Percentiles rank a stretch among this genome's conserved stretches.
These are phyloP conservation scores for Gambusia yucatana DNA, from an alignment of 2,797 vertebrate species.

Conservation along the genomic window DNA sequence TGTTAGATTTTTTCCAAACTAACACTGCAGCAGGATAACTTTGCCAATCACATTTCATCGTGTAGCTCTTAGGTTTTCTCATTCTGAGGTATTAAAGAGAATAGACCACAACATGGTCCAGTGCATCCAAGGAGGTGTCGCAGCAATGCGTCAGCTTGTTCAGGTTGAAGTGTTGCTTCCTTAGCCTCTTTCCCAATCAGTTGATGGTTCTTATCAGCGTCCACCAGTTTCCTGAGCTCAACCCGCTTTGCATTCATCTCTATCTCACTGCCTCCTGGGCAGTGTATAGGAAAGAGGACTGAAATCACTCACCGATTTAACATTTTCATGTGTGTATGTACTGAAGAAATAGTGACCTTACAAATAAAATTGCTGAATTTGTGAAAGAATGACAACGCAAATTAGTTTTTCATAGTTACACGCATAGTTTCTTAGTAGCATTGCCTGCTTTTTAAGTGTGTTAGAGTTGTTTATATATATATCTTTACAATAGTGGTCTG, in stretches of 20 bases:
- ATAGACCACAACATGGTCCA: not conserved
- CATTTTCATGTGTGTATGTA: not conserved
- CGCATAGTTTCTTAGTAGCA: not conserved
- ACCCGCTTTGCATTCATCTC: conserved; percentile 9
- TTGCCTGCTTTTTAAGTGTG: not conserved
- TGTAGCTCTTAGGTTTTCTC: not conserved
- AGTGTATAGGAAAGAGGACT: not conserved
- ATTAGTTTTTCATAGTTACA: not conserved
- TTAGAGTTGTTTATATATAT: not conserved
- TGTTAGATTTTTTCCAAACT: not conserved
- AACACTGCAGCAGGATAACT: not conserved
- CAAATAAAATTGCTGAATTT: conserved; percentile 22
- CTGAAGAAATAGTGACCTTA: conserved; percentile 11
- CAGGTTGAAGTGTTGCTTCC: not conserved
- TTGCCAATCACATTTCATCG: not conserved
- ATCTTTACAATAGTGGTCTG: not conserved
- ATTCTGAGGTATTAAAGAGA: no score
- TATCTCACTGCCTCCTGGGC: not conserved
- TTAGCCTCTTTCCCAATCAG: conserved; percentile 18
- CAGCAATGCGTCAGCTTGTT: conserved; percentile 8
- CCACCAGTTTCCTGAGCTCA: conserved; percentile 29
- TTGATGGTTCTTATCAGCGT: conserved; percentile 27
- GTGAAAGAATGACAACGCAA: conserved; percentile 11
- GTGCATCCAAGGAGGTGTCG: not conserved
- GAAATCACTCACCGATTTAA: not conserved